These are phyloP conservation scores for Enteromius viviparus DNA, from an alignment of 2,797 vertebrate genomes.

Conservation along the genomic window DNA sequence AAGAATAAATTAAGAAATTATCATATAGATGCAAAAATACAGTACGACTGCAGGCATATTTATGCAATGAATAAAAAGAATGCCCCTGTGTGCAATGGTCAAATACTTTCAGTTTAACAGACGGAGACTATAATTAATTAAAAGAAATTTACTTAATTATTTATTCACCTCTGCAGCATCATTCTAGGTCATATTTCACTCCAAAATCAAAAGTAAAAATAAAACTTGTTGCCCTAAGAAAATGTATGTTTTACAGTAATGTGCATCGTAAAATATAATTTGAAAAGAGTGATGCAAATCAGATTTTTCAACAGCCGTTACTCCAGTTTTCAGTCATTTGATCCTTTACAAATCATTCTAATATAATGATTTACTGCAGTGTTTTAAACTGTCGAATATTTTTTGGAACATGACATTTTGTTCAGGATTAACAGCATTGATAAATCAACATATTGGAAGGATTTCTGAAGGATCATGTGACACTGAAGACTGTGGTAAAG, in stretches of 20 bases:
- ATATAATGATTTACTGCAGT: too few species aligned
- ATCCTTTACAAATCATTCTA: too few species aligned
- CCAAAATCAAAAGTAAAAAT: background rate
- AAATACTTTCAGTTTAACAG: background rate
- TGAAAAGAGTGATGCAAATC: background rate
- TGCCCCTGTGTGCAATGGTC: background rate
- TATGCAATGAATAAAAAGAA: background rate
- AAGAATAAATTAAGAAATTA: background rate
- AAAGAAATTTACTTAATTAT: background rate
- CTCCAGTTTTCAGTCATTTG: too few species aligned
- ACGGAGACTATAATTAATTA: background rate
- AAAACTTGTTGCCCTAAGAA: background rate
- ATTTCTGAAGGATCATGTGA: background rate
- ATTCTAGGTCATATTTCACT: background rate
- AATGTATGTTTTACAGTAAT: background rate
- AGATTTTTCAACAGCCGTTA: too few species aligned
- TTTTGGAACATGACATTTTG: too few species aligned
- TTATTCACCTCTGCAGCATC: background rate
- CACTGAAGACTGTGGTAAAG: background rate
- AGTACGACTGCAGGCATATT: background rate
- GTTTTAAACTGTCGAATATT: too few species aligned
- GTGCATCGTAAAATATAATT: background rate
- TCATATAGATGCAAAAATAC: background rate
- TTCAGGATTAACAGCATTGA: too few species aligned
- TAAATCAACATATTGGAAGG: background rate